Evolutionary conservation across 2,797 vertebrate species (phyloP).

Genomic region (Chiropotes sagulatus): DNA sequence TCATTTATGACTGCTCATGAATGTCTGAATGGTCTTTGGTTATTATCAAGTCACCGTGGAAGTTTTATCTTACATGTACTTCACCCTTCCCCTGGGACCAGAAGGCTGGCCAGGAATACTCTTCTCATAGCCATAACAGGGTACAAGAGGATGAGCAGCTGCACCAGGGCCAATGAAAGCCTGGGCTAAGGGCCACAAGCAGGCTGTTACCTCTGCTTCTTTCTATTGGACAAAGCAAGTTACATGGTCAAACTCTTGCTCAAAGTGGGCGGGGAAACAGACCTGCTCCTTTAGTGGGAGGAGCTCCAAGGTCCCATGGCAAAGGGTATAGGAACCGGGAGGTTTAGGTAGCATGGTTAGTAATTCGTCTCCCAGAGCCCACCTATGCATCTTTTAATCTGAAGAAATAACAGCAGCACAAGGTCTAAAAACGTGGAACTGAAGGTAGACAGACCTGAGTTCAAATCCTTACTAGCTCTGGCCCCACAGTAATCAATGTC

Average conservation of each 20-base stretch:
- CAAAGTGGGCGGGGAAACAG: not conserved
- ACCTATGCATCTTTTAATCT: not conserved
- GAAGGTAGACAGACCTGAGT: not conserved
- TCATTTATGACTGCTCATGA: not conserved
- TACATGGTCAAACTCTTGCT: not conserved
- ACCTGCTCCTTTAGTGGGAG: not conserved
- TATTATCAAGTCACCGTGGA: not conserved
- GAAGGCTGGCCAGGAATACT: not conserved
- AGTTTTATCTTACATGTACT: not conserved
- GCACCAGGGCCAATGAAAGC: not conserved
- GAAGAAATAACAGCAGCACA: not conserved
- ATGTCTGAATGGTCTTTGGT: not conserved
- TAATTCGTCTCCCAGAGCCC: not conserved
- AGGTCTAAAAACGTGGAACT: not conserved
- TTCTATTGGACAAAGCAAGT: not conserved
- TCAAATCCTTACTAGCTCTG: not conserved
- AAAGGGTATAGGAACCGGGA: not conserved
- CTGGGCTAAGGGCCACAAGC: not conserved
- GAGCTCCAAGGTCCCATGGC: not conserved
- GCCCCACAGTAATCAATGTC: not conserved
- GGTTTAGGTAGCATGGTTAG: not conserved
- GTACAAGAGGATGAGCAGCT: not conserved
- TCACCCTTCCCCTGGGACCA: not conserved
- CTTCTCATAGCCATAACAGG: not conserved
- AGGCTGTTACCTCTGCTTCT: not conserved